Percentiles rank a stretch among this genome's conserved stretches.
Evolutionary conservation across 1,140 invertebrate genomes (phyloP).

Genomic region (Homarus americanus): DNA sequence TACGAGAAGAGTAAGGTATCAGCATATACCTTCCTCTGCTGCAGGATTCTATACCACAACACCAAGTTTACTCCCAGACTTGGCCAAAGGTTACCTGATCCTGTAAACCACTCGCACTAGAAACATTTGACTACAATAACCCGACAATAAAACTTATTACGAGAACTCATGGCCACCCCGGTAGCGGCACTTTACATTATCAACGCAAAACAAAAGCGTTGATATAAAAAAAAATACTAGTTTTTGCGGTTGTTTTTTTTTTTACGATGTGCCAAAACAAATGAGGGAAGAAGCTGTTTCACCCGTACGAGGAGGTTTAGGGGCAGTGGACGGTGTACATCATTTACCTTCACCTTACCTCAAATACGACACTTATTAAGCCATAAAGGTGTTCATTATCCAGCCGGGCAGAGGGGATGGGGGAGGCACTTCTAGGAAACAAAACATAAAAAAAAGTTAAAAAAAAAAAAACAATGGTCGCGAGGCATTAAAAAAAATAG

Average conservation of each 20-base stretch:
- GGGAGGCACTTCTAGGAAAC: slow-evolving; percentile 19
- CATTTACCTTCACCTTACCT: slow-evolving; percentile 2
- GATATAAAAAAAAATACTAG: no score
- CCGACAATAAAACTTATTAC: slow-evolving; percentile 5
- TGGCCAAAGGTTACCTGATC: not conserved
- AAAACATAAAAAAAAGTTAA: not conserved
- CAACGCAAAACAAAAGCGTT: no score
- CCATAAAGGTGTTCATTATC: slow-evolving; percentile 43
- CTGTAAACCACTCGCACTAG: not conserved
- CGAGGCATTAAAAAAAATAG: no score
- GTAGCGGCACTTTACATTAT: slow-evolving; percentile 40
- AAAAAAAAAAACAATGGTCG: not conserved
- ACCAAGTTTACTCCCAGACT: not conserved
- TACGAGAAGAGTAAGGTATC: no score
- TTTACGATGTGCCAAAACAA: slow-evolving; percentile 39
- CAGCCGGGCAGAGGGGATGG: not conserved
- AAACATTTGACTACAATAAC: no score
- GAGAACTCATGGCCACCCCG: not conserved
- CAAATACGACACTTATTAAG: slow-evolving; percentile 34
- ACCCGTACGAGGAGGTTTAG: not conserved
- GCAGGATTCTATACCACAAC: no score
- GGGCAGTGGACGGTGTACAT: not conserved
- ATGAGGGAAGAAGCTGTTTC: not conserved
- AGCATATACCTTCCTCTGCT: no score
- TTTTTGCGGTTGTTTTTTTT: no score